Conservation (phyloP, 2,888 invertebrate species). For the Cylloceria caligata region DNA sequence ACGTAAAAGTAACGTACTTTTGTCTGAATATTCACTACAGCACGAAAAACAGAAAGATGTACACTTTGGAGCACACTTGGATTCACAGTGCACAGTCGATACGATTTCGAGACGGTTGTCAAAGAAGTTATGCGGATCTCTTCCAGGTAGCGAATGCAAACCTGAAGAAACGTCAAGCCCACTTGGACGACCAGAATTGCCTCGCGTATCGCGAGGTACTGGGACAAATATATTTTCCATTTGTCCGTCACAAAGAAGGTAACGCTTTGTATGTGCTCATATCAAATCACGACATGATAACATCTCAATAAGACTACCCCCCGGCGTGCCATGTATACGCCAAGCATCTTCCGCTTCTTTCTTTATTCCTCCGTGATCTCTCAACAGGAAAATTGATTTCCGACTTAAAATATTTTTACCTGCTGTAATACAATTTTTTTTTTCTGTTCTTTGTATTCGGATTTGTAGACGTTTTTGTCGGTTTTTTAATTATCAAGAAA, state of each 20-base stretch:
- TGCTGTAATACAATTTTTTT: background rate
- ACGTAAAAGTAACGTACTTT: too few species aligned
- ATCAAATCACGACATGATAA: constrained; percentile 79
- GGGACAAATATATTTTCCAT: constrained; percentile 78
- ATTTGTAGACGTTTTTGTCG: too few species aligned
- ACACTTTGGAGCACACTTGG: too few species aligned
- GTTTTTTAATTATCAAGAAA: too few species aligned
- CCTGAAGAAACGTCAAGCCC: constrained; percentile 54
- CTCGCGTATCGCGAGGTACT: constrained; percentile 45
- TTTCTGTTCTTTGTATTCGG: too few species aligned
- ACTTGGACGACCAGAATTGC: constrained; percentile 38
- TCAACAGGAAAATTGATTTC: constrained; percentile 63
- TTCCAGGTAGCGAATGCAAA: constrained; percentile 22
- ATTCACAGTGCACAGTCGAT: background rate
- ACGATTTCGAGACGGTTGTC: constrained; percentile 23
- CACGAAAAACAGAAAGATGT: too few species aligned
- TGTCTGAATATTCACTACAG: too few species aligned
- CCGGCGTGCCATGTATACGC: constrained; percentile 56
- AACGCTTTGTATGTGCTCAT: constrained; percentile 79
- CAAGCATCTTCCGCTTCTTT: constrained; percentile 2
- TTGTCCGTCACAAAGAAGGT: constrained; percentile 78
- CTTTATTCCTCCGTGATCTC: constrained; percentile 45
- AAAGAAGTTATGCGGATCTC: constrained; percentile 22
- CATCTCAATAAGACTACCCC: constrained; percentile 75
- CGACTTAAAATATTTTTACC: constrained; percentile 20